Conservation (phyloP, 1,140 invertebrate species). For the Arctopsyche grandis region DNA sequence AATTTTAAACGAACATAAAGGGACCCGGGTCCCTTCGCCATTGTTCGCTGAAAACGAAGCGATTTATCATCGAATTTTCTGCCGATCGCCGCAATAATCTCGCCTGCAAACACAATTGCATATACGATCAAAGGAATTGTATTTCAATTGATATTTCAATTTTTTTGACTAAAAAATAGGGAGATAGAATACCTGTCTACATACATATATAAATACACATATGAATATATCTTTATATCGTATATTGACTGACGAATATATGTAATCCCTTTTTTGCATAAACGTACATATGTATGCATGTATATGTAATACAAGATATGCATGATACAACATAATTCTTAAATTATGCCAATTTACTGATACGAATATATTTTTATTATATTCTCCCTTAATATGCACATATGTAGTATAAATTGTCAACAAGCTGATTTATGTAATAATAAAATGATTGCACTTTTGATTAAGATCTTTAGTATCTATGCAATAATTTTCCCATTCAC, state of each 20-base stretch:
- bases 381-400: too few species aligned
- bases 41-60: constrained; percentile 9
- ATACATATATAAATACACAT: neutral
- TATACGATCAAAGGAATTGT: neutral
- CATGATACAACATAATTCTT: too few species aligned
- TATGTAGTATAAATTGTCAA: too few species aligned
- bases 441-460: neutral
- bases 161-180: neutral
- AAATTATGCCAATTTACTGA: too few species aligned
- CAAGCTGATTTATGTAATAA: too few species aligned
- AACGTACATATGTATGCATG: too few species aligned
- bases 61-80: constrained; percentile 31
- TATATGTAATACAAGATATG: too few species aligned
- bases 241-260: too few species aligned
- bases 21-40: constrained; percentile 7
- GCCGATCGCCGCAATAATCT: neutral
- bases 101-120: neutral
- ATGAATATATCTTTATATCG: neutral
- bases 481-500: neutral
- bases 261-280: too few species aligned
- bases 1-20: constrained; percentile 34
- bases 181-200: neutral
- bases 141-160: neutral
- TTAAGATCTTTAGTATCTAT: neutral
- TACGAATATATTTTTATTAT: too few species aligned